Conservation (phyloP, 2,888 invertebrate genomes). For the Sarcophaga carnaria region DNA sequence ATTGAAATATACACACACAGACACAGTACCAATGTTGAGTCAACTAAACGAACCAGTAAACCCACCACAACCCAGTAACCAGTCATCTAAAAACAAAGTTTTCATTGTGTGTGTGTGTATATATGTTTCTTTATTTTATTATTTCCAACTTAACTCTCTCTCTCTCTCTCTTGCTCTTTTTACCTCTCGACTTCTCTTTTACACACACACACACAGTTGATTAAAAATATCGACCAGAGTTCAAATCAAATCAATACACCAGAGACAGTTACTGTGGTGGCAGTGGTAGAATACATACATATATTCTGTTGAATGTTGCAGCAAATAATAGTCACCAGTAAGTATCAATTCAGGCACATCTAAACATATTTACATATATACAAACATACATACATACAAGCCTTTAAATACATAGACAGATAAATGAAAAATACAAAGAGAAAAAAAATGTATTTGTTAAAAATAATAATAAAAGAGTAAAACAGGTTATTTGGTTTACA, state of each 20-base stretch:
- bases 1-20: conserved; percentile 22
- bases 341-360: neutral
- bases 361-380: neutral
- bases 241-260: conserved; percentile 66
- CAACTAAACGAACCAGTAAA: conserved; percentile 30
- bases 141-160: conserved; percentile 6
- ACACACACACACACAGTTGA: conserved; percentile 45
- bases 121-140: neutral
- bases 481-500: neutral
- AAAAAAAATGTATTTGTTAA: conserved; percentile 1
- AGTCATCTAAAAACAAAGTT: conserved; percentile 60
- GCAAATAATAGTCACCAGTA: conserved; percentile 36
- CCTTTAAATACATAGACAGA: conserved; percentile 1
- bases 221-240: conserved; percentile 65
- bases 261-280: conserved; percentile 48
- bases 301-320: neutral
- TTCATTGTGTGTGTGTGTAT: conserved; percentile 15
- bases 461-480: neutral
- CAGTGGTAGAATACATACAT: conserved; percentile 13
- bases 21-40: conserved; percentile 25
- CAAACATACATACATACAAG: neutral
- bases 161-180: neutral
- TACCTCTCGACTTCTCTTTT: no score
- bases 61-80: conserved; percentile 45
- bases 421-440: no score